Conservation (phyloP, 1,140 invertebrate genomes). For the Drosophila pseudoananassae region DNA sequence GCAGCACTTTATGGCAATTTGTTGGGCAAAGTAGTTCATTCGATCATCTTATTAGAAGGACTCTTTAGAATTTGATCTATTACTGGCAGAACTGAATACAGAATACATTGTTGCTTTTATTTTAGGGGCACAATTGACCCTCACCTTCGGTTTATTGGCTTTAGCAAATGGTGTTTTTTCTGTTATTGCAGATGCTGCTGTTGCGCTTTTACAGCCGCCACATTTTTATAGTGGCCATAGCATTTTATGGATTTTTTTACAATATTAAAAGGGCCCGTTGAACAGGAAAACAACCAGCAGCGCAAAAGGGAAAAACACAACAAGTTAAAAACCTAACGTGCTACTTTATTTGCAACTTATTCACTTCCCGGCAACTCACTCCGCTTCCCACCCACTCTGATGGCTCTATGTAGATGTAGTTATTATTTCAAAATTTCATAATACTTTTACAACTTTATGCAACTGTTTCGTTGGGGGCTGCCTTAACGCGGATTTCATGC, state of each 20-base stretch:
- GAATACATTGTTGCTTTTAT: constrained; percentile 10
- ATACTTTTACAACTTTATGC: constrained; percentile 82
- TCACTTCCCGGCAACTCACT: constrained; percentile 52
- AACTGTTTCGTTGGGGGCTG: constrained; percentile 63
- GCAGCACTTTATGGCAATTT: constrained; percentile 58
- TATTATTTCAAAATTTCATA: constrained; percentile 82
- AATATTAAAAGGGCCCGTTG: constrained; percentile 57
- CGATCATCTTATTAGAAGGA: constrained; percentile 31
- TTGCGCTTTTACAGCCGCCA: constrained; percentile 49
- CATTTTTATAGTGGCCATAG: constrained; percentile 69
- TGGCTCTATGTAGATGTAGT: constrained; percentile 66
- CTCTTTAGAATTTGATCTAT: constrained; percentile 8
- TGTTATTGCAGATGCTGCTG: constrained; percentile 29
- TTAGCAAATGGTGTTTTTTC: neutral
- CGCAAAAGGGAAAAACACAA: constrained; percentile 13
- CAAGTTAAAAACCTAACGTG: constrained; percentile 51
- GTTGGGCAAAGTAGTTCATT: constrained; percentile 29
- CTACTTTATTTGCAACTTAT: constrained; percentile 71
- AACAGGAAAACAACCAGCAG: constrained; percentile 31
- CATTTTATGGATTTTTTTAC: constrained; percentile 66
- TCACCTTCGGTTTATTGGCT: constrained; percentile 47
- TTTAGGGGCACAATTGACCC: constrained; percentile 2
- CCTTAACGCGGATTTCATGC: constrained; percentile 76
- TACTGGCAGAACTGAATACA: neutral
- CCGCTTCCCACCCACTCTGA: neutral